A percentile compares a stretch with the other conserved stretches of the same genome.
Conservation (phyloP, 2,888 invertebrate genomes). For the Lydus trimaculatus region DNA sequence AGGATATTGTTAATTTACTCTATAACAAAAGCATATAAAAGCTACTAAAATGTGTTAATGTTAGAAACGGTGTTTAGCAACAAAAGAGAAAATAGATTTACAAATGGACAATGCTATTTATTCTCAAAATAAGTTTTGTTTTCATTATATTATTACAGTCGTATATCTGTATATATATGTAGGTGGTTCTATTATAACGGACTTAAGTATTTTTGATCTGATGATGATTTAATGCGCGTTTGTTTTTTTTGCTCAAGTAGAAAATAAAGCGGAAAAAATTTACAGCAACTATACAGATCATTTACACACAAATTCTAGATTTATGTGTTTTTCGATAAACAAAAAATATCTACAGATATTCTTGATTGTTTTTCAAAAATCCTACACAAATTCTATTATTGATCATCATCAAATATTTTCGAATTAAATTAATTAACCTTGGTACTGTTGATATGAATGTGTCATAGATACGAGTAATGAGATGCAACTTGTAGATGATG, state of each 20-base stretch:
- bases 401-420: neutral
- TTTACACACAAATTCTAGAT: neutral
- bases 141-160: neutral
- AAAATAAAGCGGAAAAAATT: neutral
- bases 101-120: neutral
- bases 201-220: neutral
- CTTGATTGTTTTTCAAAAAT: neutral
- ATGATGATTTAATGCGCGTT: neutral
- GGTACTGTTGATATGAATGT: neutral
- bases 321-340: neutral
- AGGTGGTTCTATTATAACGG: neutral
- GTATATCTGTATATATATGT: neutral
- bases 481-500: conserved; percentile 13
- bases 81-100: neutral
- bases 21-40: neutral
- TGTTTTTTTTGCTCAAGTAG: too few species aligned
- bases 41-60: neutral
- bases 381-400: neutral
- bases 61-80: neutral
- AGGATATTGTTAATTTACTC: neutral
- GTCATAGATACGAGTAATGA: conserved; percentile 6
- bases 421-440: neutral
- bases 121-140: neutral
- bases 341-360: neutral
- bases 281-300: neutral